phyloP scores from a whole-genome alignment of 2,797 vertebrate species.

The Falco naumanni region DNA sequence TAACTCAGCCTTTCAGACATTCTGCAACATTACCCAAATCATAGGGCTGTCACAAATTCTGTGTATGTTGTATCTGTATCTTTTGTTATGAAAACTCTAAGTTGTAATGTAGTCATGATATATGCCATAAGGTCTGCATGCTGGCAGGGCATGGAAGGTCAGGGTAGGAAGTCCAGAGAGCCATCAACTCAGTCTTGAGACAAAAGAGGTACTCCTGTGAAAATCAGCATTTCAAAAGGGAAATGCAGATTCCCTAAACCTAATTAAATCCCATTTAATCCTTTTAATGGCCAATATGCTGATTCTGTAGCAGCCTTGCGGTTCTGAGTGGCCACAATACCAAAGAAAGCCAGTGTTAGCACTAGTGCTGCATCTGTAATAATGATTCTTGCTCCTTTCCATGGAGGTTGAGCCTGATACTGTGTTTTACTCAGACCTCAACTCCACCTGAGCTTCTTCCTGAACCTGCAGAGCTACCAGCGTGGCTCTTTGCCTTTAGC shows the following conservation, averaged over 20 bases:
- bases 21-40: background rate
- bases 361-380: background rate
- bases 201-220: background rate
- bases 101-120: background rate
- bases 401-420: background rate
- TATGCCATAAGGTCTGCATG: background rate
- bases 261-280: background rate
- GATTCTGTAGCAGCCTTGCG: background rate
- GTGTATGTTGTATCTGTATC: background rate
- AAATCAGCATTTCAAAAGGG: constrained; percentile 31
- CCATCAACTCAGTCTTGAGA: background rate
- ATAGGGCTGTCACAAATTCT: background rate
- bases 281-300: background rate
- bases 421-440: background rate
- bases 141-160: background rate
- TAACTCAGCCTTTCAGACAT: background rate
- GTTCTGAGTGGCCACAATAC: background rate
- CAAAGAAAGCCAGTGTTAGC: background rate
- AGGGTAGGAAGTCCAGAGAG: background rate
- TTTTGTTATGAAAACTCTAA: background rate
- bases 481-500: background rate
- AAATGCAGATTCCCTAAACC: background rate
- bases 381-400: background rate
- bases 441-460: background rate
- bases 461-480: background rate